Evolutionary conservation across 2,888 invertebrate genomes (phyloP), one percentile per base, ranked within the genome.

Genomic region (Lasioglossum vierecki): DNA sequence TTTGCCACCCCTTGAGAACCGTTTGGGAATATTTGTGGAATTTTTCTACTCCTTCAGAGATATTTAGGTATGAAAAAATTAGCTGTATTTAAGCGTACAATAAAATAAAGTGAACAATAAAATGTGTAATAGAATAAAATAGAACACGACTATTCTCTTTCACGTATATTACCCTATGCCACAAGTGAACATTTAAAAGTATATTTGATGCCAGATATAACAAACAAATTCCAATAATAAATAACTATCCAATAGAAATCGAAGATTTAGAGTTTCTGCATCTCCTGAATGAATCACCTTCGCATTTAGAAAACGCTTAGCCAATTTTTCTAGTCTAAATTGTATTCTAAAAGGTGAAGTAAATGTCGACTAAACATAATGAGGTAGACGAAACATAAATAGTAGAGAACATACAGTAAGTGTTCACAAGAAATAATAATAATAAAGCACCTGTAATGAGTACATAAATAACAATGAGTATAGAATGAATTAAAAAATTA

Each of bases 281-380:
- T 49, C 49, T 49, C 18, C 49, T 3, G 22, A 53, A 53, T 53
- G 86, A 88, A 82, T 80, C 76, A 72, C 86, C 87, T 76, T 78
- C 70, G 76, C 83, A 86, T 84, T 83, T 84, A 81, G 82, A 80
- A 82, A 72, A 73, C 81, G 80, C 82, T 80, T 79, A 60, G 70
- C 80, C 77, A 78, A 76, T 86, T 83, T 79, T 72, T 70, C 84
- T 72, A 63, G 80, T 82, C 78, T 84, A 80, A 88, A 86, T 83
- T 82, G 88, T 84, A 78, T 76, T 82, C 79, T 77, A 57, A 85
- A 84, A 88, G 89, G 84, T 82, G 89, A 89, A 70, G 81, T 68
- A 79, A 89, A 88, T 76, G 88, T 83, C 89, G 85, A 70, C 46
- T 76, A 72, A 70, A 79, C 68, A 57, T 70, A 85, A 76, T 26